A percentile compares a stretch with the other conserved stretches of the same genome.
These are phyloP conservation scores for Hybos culiciformis DNA, from an alignment of 2,888 invertebrate genomes.

Conservation along the genomic window DNA sequence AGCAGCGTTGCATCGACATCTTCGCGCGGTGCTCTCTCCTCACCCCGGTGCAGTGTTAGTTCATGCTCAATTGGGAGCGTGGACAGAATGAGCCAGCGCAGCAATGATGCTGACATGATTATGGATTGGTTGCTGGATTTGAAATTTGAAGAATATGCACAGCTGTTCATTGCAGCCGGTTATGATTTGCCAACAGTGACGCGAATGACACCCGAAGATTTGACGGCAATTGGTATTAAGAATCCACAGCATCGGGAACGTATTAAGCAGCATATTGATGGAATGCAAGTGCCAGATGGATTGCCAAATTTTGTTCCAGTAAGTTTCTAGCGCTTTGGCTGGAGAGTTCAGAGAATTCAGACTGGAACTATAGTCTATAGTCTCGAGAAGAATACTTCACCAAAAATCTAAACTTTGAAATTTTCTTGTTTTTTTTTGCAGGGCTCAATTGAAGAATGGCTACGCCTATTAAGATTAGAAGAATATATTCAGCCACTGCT, in stretches of 20 bases:
- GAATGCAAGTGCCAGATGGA: constrained; percentile 85
- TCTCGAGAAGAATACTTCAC: not conserved
- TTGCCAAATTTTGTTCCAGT: constrained; percentile 90
- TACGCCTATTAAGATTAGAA: constrained; percentile 75
- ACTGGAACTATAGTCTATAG: constrained; percentile 21
- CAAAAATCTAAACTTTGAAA: constrained; percentile 3
- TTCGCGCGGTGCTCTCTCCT: constrained; percentile 43
- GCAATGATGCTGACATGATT: constrained; percentile 84
- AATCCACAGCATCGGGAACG: constrained; percentile 94
- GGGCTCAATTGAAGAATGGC: constrained; percentile 92
- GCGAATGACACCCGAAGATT: constrained; percentile 96
- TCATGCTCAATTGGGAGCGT: constrained; percentile 64
- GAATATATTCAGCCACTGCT: constrained; percentile 84
- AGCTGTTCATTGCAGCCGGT: constrained; percentile 84
- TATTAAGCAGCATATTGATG: constrained; percentile 91
- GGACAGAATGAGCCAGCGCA: constrained; percentile 58
- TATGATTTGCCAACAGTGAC: constrained; percentile 97
- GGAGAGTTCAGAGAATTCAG: constrained; percentile 10
- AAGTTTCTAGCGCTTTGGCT: constrained; percentile 25
- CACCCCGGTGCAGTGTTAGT: constrained; percentile 59
- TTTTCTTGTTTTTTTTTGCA: constrained; percentile 30
- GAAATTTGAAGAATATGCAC: constrained; percentile 88
- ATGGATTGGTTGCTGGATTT: constrained; percentile 88
- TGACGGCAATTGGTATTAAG: constrained; percentile 80
- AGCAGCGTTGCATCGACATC: constrained; percentile 32